Percentiles rank a stretch among this genome's conserved stretches.
These are phyloP conservation scores for Leptinotarsa haldemani DNA, from an alignment of 2,888 invertebrate genomes.

Conservation along the genomic window DNA sequence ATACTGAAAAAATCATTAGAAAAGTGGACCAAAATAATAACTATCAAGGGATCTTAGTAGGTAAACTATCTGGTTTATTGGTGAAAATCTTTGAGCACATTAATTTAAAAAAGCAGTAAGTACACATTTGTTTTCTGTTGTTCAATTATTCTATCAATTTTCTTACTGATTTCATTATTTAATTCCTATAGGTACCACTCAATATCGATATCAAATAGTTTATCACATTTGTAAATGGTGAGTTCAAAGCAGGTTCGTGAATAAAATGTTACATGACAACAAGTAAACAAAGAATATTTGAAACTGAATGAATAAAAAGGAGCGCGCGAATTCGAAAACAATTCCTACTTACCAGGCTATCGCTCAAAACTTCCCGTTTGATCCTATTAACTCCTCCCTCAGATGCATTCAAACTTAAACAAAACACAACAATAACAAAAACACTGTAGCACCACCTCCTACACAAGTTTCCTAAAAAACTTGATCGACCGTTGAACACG, in stretches of 20 bases:
- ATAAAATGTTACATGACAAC: neutral
- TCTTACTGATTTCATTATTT: too few relatives aligned
- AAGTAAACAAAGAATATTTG: neutral
- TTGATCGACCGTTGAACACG: constrained; percentile 24
- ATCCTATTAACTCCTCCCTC: constrained; percentile 32
- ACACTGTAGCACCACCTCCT: constrained; percentile 38
- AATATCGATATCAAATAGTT: too few relatives aligned
- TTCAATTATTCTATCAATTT: too few relatives aligned
- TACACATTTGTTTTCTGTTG: too few relatives aligned
- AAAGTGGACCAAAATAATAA: too few relatives aligned
- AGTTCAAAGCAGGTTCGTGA: too few relatives aligned
- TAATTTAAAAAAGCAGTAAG: too few relatives aligned
- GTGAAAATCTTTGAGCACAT: too few relatives aligned
- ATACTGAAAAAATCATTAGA: too few relatives aligned
- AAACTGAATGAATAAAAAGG: neutral
- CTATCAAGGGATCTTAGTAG: too few relatives aligned
- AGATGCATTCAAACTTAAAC: constrained; percentile 36
- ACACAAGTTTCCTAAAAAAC: constrained; percentile 34
- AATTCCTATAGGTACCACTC: too few relatives aligned
- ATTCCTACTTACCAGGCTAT: constrained; percentile 39
- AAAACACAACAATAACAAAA: constrained; percentile 41
- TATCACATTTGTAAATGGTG: neutral
- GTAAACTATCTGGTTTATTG: too few relatives aligned
- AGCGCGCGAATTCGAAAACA: neutral
- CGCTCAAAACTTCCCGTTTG: constrained; percentile 38